These are phyloP conservation scores for Onychomys leucogaster DNA, from an alignment of 2,797 vertebrate genomes.

Conservation along the genomic window DNA sequence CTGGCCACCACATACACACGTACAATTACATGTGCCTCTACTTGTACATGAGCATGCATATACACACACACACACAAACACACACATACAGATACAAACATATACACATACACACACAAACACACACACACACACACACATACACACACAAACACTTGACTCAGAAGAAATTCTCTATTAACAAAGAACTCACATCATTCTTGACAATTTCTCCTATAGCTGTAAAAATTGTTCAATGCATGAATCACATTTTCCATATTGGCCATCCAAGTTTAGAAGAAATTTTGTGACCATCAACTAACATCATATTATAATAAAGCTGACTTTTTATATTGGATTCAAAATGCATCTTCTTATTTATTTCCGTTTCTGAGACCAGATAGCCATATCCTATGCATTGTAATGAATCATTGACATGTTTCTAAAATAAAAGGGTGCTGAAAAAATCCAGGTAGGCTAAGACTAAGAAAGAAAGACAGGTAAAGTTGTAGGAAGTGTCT, in stretches of 20 bases:
- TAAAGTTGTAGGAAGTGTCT: background rate
- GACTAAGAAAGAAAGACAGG: background rate
- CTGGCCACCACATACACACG: too few species aligned
- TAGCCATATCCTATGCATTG: background rate
- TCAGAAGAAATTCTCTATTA: conserved; percentile 1
- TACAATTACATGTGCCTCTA: background rate
- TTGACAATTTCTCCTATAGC: background rate
- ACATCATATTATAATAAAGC: background rate
- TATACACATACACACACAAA: background rate
- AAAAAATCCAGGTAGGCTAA: background rate
- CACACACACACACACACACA: background rate
- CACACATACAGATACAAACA: background rate
- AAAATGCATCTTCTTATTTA: background rate
- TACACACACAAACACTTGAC: background rate
- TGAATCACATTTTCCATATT: background rate
- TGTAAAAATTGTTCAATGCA: background rate
- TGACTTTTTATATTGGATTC: background rate
- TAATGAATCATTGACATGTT: background rate
- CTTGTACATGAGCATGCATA: background rate
- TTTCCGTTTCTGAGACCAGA: background rate
- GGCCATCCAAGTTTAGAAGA: background rate
- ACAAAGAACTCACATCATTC: background rate
- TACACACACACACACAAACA: background rate
- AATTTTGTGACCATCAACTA: background rate
- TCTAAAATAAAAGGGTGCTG: conserved; percentile 7